Evolutionary conservation across 2,888 invertebrate species (phyloP), one percentile per base, ranked within the genome.

Genomic region (Lithophane semibrunnea): DNA sequence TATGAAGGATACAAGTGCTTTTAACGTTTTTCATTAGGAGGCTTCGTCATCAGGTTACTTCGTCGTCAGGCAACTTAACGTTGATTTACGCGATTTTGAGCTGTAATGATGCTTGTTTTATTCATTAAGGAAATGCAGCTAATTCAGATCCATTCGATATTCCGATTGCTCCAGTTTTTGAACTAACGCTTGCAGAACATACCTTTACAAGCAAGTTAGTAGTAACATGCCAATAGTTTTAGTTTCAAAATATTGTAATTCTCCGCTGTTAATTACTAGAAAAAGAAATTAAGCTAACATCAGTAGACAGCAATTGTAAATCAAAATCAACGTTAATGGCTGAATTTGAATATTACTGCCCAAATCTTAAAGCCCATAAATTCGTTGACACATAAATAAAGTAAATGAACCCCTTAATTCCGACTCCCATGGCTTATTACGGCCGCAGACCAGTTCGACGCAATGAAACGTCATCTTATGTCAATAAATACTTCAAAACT

Each of bases 331-430:
- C 49, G 71, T 72, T 83, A 74, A 86, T 83, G 58, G 56, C 66
- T 74, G 42, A 70, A 83, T 86, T 81, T 77, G n/a, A 83, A 83
- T 85, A 63, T 71, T 72, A 77, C 73, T 69, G 71, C 68, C 70
- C 37, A 66, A 77, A 74, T 67, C 24, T 71, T 21, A 13, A 56
- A 42, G 16, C 13, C 52, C 56, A 80, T 83, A 75, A 83, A 83
- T 69, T 77, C 29, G 72, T 68, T 73, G 76, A 81, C 76, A 67
- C 76, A 78, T 77, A 76, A 77, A 77, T 77, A 60, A 54, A 49
- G 24, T 63, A 63, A 61, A 54, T 77, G 58, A 61, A 60, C 37
- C 69, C 75, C 70, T 74, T 80, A 78, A 75, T 63, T 66, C 44
- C 49, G 69, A 37, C 78, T 84, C 61, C 67, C 66, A 52, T 75